phyloP scores from a whole-genome alignment of 2,888 invertebrate genomes.

The Eudemis profundana region DNA sequence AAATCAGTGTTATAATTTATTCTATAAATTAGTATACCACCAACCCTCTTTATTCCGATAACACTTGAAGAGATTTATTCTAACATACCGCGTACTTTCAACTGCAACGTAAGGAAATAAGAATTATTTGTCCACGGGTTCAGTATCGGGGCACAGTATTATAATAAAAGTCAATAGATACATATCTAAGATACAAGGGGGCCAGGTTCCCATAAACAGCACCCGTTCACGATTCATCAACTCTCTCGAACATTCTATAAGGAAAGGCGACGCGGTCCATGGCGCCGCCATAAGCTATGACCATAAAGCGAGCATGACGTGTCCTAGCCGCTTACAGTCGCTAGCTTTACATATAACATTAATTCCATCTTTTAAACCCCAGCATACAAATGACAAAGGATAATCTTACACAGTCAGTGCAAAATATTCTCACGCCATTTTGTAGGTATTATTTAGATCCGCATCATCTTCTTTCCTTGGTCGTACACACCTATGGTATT shows the following conservation, averaged over 20 bases:
- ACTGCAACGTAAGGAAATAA: slow-evolving; percentile 23
- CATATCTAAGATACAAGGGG: slow-evolving; percentile 28
- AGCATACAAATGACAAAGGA: slow-evolving; percentile 26
- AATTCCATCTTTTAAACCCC: slow-evolving; percentile 5
- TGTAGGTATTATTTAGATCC: neutral
- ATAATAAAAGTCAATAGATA: slow-evolving; percentile 35
- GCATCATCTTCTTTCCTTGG: neutral
- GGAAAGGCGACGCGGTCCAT: slow-evolving; percentile 17
- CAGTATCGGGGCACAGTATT: slow-evolving; percentile 11
- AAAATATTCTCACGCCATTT: slow-evolving; percentile 5
- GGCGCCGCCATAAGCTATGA: slow-evolving; percentile 29
- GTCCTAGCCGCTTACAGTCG: slow-evolving; percentile 11
- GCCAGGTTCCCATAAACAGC: slow-evolving; percentile 34
- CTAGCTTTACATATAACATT: slow-evolving; percentile 18
- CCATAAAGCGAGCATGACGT: slow-evolving; percentile 32
- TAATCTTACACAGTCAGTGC: slow-evolving; percentile 12
- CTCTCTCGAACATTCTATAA: slow-evolving; percentile 21
- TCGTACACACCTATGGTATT: neutral
- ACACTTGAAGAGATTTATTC: slow-evolving; percentile 14
- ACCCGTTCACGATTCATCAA: slow-evolving; percentile 40
- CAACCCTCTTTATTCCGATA: slow-evolving; percentile 8
- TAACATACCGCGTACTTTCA: slow-evolving; percentile 4
- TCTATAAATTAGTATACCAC: slow-evolving; percentile 19
- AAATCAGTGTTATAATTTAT: slow-evolving; percentile 30
- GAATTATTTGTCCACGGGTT: slow-evolving; percentile 20